phyloP scores from a whole-genome alignment of 2,797 vertebrate genomes.

The Myotis vivesi region DNA sequence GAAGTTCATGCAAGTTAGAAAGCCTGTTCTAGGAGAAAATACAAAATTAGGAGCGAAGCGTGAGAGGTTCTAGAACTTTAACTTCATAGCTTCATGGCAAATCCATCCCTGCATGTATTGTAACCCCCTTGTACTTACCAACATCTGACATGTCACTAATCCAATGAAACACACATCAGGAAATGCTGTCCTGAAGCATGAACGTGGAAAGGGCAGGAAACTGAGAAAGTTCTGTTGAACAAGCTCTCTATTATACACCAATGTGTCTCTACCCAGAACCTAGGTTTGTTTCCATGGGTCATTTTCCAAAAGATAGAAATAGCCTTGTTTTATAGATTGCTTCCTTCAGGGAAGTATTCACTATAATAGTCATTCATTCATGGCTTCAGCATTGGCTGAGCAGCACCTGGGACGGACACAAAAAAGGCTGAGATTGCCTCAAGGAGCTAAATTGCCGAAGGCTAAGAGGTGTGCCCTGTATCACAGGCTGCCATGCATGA shows the following conservation, averaged over 20 bases:
- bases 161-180: not conserved
- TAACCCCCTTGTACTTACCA: not conserved
- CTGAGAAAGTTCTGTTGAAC: not conserved
- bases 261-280: not conserved
- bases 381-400: not conserved
- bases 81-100: not conserved
- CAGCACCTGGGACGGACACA: not conserved
- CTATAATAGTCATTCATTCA: not conserved
- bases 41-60: not conserved
- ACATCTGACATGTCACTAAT: not conserved
- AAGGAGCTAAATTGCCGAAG: not conserved
- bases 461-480: too few relatives aligned
- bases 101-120: not conserved
- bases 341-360: not conserved
- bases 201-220: not conserved
- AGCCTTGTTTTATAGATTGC: not conserved
- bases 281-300: slow-evolving; percentile 15
- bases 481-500: not conserved
- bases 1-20: not conserved
- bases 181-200: not conserved
- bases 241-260: not conserved
- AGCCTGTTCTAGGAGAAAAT: not conserved
- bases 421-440: not conserved
- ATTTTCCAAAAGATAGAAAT: slow-evolving; percentile 32
- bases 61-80: not conserved